Percentiles rank a stretch among this genome's conserved stretches.
Evolutionary conservation across 2,797 vertebrate species (phyloP).

Genomic region (Argya squamiceps): DNA sequence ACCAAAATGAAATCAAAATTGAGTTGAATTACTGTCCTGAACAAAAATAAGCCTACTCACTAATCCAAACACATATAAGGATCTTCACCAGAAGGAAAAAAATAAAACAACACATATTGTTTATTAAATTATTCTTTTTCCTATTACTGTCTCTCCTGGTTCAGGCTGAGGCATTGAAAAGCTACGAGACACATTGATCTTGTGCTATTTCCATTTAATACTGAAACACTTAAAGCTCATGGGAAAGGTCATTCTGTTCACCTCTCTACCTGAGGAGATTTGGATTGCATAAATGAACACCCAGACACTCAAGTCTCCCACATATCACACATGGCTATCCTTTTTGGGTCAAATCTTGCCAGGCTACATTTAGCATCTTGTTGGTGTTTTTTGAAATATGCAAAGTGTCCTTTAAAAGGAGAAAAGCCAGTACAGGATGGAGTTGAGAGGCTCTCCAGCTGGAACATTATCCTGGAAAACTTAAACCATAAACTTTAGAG

Average conservation of each 20-base stretch:
- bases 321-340: neutral
- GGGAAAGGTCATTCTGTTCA: slow-evolving; percentile 31
- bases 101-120: rapidly evolving
- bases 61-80: neutral
- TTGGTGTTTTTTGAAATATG: neutral
- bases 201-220: slow-evolving; percentile 24
- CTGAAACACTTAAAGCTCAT: neutral
- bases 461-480: neutral
- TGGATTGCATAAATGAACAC: neutral
- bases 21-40: neutral
- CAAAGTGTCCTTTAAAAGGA: neutral
- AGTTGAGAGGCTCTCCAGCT: neutral
- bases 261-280: neutral
- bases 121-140: slow-evolving; percentile 51
- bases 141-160: slow-evolving; percentile 19
- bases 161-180: slow-evolving; percentile 19
- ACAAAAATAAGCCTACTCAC: neutral
- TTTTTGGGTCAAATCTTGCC: neutral
- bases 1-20: neutral
- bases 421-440: neutral
- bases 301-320: neutral
- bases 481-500: neutral
- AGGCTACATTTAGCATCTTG: neutral
- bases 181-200: neutral
- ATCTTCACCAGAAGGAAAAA: neutral